phyloP scores from a whole-genome alignment of 2,113 vertebrate species.

The Gallinago paraguaiae region DNA sequence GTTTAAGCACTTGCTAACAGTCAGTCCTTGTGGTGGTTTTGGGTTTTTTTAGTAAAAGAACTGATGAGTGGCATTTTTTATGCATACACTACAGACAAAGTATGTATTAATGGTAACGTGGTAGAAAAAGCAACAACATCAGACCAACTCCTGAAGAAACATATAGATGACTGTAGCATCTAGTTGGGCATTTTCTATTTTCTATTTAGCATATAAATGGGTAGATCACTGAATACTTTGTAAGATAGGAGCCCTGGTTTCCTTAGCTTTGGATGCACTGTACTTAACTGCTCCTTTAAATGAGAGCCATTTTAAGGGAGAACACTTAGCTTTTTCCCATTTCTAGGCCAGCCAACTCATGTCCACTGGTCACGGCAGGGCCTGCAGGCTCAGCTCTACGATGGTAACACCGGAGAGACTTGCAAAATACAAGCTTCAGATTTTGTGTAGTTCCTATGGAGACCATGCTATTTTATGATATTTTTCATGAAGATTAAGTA shows the following conservation, averaged over 20 bases:
- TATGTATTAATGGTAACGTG: neutral
- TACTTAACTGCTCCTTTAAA: neutral
- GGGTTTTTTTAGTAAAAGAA: neutral
- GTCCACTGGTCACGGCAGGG: neutral
- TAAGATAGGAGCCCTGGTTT: neutral
- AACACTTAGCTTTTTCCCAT: neutral
- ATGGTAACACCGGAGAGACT: neutral
- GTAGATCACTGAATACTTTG: neutral
- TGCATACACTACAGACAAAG: neutral
- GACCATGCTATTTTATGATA: neutral
- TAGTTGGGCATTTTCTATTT: neutral
- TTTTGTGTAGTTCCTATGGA: neutral
- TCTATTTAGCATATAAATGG: neutral
- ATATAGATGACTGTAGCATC: neutral
- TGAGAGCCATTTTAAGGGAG: neutral
- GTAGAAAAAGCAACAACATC: neutral
- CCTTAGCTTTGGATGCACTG: neutral
- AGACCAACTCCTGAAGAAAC: neutral
- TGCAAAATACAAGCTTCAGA: neutral
- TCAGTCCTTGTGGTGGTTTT: neutral
- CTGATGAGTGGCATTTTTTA: neutral
- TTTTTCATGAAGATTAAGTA: neutral
- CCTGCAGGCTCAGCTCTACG: neutral
- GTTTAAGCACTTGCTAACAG: neutral
- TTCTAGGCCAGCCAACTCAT: neutral